Percentiles rank a stretch among this genome's conserved stretches.
These are phyloP conservation scores for Premnoplex brunnescens DNA, from an alignment of 2,797 vertebrate species.

Conservation along the genomic window DNA sequence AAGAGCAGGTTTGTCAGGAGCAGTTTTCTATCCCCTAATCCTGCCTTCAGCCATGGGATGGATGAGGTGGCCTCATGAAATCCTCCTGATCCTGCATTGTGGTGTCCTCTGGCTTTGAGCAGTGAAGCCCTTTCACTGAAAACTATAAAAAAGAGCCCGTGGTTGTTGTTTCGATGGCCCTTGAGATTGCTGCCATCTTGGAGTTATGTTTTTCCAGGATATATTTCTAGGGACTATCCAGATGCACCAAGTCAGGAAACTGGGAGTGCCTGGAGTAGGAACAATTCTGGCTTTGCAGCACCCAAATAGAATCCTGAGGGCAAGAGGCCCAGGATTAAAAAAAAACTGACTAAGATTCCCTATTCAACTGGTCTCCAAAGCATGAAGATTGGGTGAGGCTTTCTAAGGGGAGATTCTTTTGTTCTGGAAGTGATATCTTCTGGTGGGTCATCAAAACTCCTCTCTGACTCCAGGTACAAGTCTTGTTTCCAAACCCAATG, in stretches of 20 bases:
- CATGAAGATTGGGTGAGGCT: neutral
- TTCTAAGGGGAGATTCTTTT: neutral
- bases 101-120: neutral
- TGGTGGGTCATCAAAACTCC: neutral
- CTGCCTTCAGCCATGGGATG: neutral
- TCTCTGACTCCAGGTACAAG: neutral
- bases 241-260: neutral
- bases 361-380: neutral
- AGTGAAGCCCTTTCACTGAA: neutral
- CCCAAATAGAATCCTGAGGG: rapidly evolving
- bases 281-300: neutral
- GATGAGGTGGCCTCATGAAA: neutral
- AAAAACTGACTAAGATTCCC: neutral
- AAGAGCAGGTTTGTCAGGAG: neutral
- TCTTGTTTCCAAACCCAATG: neutral
- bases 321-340: neutral
- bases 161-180: neutral
- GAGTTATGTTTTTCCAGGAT: neutral
- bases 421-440: neutral
- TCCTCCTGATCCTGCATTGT: neutral
- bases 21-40: neutral
- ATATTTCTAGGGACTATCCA: neutral
- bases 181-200: neutral
- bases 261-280: neutral
- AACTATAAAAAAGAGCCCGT: neutral